Conservation (phyloP, 2,888 invertebrate genomes). For the Pollenia griseotomentosa region DNA sequence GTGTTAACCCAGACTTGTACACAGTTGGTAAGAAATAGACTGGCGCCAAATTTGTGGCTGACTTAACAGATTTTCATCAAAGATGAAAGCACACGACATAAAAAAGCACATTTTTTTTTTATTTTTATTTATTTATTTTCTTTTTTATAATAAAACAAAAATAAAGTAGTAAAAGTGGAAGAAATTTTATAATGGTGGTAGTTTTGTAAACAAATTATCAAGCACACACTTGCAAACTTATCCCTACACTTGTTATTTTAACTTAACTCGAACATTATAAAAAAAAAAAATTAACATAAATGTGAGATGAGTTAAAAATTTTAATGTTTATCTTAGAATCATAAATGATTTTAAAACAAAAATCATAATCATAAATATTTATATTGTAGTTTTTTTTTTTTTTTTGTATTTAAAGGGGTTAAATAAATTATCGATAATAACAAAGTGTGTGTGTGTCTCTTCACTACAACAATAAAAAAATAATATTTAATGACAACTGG, state of each 20-base stretch:
- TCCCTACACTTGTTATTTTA: constrained; percentile 21
- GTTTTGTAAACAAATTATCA: constrained; percentile 39
- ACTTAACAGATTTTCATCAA: constrained; percentile 81
- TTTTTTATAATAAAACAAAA: constrained; percentile 32
- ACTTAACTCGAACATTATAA: neutral
- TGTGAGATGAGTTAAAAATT: constrained; percentile 49
- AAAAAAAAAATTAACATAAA: constrained; percentile 56
- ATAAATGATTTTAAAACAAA: constrained; percentile 16
- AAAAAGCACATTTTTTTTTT: constrained; percentile 17
- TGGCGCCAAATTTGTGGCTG: constrained; percentile 83
- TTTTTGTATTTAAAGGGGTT: constrained; percentile 22
- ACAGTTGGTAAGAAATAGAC: constrained; percentile 81
- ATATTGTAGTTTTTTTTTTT: neutral
- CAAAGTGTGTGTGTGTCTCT: neutral
- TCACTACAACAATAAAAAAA: constrained; percentile 45
- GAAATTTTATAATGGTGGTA: constrained; percentile 15
- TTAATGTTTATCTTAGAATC: constrained; percentile 31
- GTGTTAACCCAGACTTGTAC: neutral
- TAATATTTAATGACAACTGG: constrained; percentile 19
- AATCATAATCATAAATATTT: constrained; percentile 15
- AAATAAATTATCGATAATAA: constrained; percentile 1
- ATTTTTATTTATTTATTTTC: constrained; percentile 9
- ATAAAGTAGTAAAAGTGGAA: constrained; percentile 39
- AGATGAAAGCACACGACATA: constrained; percentile 75
- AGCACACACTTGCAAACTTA: neutral